Conservation (phyloP, 2,797 vertebrate genomes). For the Cephalopachus bancanus region DNA sequence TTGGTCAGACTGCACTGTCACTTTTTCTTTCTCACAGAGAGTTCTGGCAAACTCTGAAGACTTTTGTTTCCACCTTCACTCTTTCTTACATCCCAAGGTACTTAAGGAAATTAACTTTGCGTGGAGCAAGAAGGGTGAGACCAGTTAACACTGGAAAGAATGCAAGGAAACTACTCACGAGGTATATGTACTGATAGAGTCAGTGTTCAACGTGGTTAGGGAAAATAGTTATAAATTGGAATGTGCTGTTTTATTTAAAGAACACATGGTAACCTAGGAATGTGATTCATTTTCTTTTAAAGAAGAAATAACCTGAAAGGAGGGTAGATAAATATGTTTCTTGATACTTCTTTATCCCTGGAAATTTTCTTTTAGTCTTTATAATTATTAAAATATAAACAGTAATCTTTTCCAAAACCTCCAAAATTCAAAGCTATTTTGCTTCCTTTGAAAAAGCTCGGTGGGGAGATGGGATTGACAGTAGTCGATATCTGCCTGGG, state of each 20-base stretch:
- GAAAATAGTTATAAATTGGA: neutral
- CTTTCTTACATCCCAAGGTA: neutral
- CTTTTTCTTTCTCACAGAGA: neutral
- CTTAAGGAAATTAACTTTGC: constrained; percentile 38
- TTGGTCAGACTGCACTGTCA: neutral
- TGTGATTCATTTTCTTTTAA: constrained; percentile 9
- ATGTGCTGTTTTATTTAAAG: neutral
- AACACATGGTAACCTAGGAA: neutral
- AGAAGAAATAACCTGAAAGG: constrained; percentile 35
- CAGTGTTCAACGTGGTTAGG: neutral
- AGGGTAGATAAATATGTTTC: neutral
- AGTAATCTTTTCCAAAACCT: neutral
- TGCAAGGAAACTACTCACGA: neutral
- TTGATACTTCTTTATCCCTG: neutral
- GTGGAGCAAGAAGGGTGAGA: neutral
- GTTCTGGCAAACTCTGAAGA: neutral
- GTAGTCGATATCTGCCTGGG: no score
- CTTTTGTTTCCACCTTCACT: neutral
- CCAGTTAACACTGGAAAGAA: neutral
- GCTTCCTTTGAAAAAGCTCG: constrained; percentile 34
- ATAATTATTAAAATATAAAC: constrained; percentile 40
- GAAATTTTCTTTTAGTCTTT: neutral
- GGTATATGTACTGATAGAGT: fast-evolving
- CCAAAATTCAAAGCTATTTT: neutral
- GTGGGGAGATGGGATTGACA: no score